These are phyloP conservation scores for Pseudochirops cupreus DNA, from an alignment of 2,797 vertebrate species.

Conservation along the genomic window DNA sequence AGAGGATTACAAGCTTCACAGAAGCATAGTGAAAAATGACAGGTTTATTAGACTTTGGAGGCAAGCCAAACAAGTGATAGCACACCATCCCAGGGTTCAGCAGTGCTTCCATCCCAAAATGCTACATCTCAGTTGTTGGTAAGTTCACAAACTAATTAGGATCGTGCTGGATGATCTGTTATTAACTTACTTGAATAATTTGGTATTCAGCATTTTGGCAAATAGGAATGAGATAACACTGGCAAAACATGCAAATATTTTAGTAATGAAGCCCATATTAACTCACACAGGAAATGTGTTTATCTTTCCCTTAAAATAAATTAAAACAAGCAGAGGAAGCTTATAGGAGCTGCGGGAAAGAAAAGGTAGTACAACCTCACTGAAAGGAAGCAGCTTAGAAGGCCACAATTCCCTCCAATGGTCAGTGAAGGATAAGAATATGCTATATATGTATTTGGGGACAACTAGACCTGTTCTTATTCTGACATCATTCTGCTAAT, in stretches of 20 bases:
- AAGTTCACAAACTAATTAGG: conserved; percentile 79
- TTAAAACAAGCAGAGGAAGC: conserved; percentile 22
- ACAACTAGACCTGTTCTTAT: not conserved
- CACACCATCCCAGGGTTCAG: conserved; percentile 65
- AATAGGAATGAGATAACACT: conserved; percentile 59
- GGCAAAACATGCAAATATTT: conserved; percentile 64
- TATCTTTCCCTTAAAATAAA: conserved; percentile 41
- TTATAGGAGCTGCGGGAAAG: not conserved
- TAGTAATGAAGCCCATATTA: conserved; percentile 60
- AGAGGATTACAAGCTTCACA: conserved; percentile 69
- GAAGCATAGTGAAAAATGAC: conserved; percentile 77
- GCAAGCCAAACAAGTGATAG: conserved; percentile 67
- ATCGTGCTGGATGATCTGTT: conserved; percentile 66
- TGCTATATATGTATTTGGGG: not conserved
- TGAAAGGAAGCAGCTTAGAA: conserved; percentile 7
- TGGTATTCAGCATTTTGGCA: conserved; percentile 38
- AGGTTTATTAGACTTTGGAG: conserved; percentile 82
- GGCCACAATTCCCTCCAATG: not conserved
- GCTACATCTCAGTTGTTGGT: conserved; percentile 72
- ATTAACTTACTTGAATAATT: conserved; percentile 62
- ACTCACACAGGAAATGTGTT: not conserved
- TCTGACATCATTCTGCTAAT: not conserved
- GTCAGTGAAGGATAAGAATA: not conserved
- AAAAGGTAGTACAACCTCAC: not conserved
- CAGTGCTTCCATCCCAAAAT: conserved; percentile 58